Conservation (phyloP, 1,140 invertebrate species). For the Schlechtendalia chinensis region DNA sequence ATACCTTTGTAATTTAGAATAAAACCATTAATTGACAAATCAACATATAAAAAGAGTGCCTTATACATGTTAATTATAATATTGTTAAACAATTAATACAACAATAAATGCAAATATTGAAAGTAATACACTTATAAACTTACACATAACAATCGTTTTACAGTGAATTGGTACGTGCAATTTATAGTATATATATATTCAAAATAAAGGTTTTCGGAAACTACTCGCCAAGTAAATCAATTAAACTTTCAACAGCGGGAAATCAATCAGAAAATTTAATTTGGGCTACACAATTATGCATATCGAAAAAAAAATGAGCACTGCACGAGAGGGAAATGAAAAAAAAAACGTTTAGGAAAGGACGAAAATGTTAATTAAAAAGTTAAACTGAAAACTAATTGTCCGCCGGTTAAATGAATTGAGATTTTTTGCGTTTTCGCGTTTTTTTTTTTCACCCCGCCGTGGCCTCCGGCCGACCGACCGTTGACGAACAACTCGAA, state of each 20-base stretch:
- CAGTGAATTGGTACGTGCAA: not conserved
- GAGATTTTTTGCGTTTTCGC: not conserved
- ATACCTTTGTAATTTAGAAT: too few relatives aligned
- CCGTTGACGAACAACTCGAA: conserved; percentile 7
- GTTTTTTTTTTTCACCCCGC: not conserved
- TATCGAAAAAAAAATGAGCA: not conserved
- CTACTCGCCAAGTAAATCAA: not conserved
- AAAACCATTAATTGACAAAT: too few relatives aligned
- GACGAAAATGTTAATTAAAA: conserved; percentile 45
- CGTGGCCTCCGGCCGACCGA: not conserved
- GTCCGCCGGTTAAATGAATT: conserved; percentile 17
- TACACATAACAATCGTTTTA: not conserved
- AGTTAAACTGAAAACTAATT: conserved; percentile 40
- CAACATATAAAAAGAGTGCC: too few relatives aligned
- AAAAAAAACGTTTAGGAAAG: not conserved
- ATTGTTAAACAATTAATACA: too few relatives aligned
- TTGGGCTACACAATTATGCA: not conserved
- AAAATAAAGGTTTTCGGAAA: not conserved
- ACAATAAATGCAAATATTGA: too few relatives aligned
- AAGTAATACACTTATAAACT: too few relatives aligned
- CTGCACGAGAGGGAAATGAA: not conserved
- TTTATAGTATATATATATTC: too few relatives aligned
- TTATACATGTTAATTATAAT: too few relatives aligned
- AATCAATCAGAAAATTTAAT: conserved; percentile 17
- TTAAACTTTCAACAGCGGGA: not conserved